A percentile compares a stretch with the other conserved stretches of the same genome.
Evolutionary conservation across 2,888 invertebrate species (phyloP).

Genomic region (Nemotelus pantherinus): DNA sequence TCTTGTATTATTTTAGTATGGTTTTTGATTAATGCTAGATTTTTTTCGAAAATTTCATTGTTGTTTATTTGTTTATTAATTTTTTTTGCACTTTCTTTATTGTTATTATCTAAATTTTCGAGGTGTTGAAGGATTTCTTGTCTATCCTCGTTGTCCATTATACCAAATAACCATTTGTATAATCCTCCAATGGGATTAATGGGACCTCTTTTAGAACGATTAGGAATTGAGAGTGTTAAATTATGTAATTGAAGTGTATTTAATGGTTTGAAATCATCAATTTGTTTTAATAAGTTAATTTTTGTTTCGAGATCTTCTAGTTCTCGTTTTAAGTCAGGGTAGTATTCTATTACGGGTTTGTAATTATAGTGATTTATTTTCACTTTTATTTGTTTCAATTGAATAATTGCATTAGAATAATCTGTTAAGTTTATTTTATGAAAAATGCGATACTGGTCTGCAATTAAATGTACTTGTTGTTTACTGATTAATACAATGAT

Average conservation of each 20-base stretch:
- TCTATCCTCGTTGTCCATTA: constrained; percentile 4
- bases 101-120: not conserved
- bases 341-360: not conserved
- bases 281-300: constrained; percentile 5
- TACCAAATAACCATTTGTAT: constrained; percentile 4
- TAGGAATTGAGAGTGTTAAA: not conserved
- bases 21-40: constrained; percentile 10
- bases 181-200: constrained; percentile 6
- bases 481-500: not conserved
- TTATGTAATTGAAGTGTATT: constrained; percentile 7
- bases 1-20: not conserved
- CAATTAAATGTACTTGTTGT: not conserved
- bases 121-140: constrained; percentile 11
- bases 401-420: not conserved
- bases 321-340: not conserved
- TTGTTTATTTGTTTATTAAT: constrained; percentile 15
- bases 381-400: not conserved
- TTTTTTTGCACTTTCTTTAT: not conserved
- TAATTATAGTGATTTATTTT: not conserved
- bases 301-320: constrained; percentile 7
- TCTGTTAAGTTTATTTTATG: not conserved
- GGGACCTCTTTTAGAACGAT: constrained; percentile 5
- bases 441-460: not conserved
- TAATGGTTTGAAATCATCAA: not conserved
- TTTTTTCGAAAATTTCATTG: constrained; percentile 8